These are phyloP conservation scores for Drosophila obscura DNA, from an alignment of 1,140 invertebrate genomes.

Conservation along the genomic window DNA sequence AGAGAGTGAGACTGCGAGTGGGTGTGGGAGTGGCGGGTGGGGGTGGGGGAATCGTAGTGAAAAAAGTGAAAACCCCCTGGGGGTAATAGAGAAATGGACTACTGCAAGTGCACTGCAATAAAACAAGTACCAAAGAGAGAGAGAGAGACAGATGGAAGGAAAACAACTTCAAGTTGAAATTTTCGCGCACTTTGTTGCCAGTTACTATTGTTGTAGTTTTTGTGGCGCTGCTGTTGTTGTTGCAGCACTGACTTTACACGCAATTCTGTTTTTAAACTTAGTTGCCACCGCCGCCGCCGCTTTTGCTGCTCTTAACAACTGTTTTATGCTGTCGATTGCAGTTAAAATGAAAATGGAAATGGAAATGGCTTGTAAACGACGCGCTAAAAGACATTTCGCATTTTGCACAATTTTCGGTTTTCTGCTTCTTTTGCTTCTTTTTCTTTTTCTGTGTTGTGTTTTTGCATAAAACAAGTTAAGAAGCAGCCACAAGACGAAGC, in stretches of 20 bases:
- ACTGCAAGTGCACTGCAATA: conserved; percentile 65
- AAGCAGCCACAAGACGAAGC: conserved; percentile 20
- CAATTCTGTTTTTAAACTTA: conserved; percentile 57
- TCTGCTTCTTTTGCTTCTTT: conserved; percentile 7
- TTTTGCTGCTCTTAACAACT: conserved; percentile 53
- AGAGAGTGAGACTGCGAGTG: not conserved
- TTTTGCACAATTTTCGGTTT: conserved; percentile 45
- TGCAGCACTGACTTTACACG: conserved; percentile 62
- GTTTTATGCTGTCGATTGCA: conserved; percentile 75
- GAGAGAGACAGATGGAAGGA: not conserved
- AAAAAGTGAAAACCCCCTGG: conserved; percentile 62
- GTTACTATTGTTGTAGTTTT: conserved; percentile 20
- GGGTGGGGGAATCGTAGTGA: not conserved
- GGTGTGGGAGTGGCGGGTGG: not conserved
- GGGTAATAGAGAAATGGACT: conserved; percentile 65
- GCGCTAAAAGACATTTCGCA: conserved; percentile 72
- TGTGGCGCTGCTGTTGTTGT: conserved; percentile 6
- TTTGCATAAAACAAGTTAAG: conserved; percentile 37
- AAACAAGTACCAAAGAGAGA: conserved; percentile 34
- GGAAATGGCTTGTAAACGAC: conserved; percentile 73
- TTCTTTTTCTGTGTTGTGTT: conserved; percentile 8
- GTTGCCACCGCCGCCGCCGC: conserved; percentile 19
- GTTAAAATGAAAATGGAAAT: conserved; percentile 73
- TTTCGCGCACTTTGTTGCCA: conserved; percentile 56
- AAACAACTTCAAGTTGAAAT: conserved; percentile 48